A percentile compares a stretch with the other conserved stretches of the same genome.
These are phyloP conservation scores for Sakesphorus luctuosus DNA, from an alignment of 2,113 vertebrate genomes.

Conservation along the genomic window DNA sequence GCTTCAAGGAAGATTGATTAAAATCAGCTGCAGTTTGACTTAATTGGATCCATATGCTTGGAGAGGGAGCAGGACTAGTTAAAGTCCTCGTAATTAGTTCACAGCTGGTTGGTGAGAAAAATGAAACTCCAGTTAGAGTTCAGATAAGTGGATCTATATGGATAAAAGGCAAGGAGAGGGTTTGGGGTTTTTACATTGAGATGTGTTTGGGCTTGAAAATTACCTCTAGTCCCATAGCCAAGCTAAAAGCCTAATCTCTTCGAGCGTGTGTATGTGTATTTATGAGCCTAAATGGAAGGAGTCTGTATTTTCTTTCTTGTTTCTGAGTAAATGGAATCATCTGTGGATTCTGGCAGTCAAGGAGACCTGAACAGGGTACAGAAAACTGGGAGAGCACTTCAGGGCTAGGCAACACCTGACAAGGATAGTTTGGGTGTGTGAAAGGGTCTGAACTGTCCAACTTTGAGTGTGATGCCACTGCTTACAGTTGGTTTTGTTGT, in stretches of 20 bases:
- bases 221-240: not conserved
- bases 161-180: not conserved
- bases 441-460: not conserved
- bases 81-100: conserved; percentile 69
- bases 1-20: conserved; percentile 80
- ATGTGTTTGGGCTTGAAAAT: not conserved
- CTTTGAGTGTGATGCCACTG: not conserved
- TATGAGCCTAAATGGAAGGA: not conserved
- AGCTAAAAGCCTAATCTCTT: not conserved
- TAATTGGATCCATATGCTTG: conserved; percentile 80
- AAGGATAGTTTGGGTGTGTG: not conserved
- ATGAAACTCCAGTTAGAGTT: conserved; percentile 41
- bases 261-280: not conserved
- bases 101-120: conserved; percentile 75
- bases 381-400: not conserved
- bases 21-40: conserved; percentile 77
- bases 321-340: not conserved
- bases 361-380: not conserved
- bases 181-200: not conserved
- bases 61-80: conserved; percentile 73
- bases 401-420: not conserved
- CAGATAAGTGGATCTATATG: conserved; percentile 1
- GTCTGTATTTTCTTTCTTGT: not conserved
- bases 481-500: not conserved
- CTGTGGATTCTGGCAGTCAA: not conserved